A percentile compares a stretch with the other conserved stretches of the same genome.
Evolutionary conservation across 1,140 invertebrate species (phyloP).

Genomic region (Probaryconus sp.): DNA sequence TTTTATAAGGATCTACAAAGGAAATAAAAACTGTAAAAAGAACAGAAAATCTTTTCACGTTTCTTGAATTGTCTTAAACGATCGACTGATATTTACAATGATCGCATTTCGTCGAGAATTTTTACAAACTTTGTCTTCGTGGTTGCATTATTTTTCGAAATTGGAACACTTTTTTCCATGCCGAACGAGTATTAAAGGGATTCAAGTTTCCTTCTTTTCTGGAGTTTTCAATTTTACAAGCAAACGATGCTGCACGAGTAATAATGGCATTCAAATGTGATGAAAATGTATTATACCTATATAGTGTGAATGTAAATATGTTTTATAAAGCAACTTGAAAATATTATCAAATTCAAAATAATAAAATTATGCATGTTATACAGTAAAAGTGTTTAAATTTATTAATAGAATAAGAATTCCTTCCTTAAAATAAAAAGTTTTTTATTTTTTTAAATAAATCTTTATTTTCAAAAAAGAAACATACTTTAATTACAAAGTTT

Average conservation of each 20-base stretch:
- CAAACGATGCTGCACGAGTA: constrained; percentile 26
- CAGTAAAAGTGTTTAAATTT: too few relatives aligned
- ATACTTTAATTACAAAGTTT: constrained; percentile 12
- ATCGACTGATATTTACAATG: constrained; percentile 35
- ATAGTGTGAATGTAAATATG: constrained; percentile 56
- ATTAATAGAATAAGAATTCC: too few relatives aligned
- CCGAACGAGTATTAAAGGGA: too few relatives aligned
- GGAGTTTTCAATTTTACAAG: constrained; percentile 16
- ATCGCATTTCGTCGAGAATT: constrained; percentile 28
- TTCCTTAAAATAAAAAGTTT: too few relatives aligned
- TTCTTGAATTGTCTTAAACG: constrained; percentile 1
- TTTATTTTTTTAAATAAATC: constrained; percentile 16
- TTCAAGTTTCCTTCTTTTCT: not conserved
- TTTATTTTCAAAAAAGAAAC: constrained; percentile 41
- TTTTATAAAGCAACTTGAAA: constrained; percentile 57
- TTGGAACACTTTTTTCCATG: constrained; percentile 15
- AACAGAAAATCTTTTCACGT: not conserved
- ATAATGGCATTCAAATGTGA: constrained; percentile 39
- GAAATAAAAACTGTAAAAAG: too few relatives aligned
- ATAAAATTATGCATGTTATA: constrained; percentile 60
- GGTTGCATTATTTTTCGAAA: constrained; percentile 6
- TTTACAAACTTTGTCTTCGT: not conserved
- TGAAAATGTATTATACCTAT: constrained; percentile 48
- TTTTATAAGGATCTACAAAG: constrained; percentile 19
- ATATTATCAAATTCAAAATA: constrained; percentile 49